Conservation (phyloP, 1,140 invertebrate genomes). For the Hyles vespertilio region DNA sequence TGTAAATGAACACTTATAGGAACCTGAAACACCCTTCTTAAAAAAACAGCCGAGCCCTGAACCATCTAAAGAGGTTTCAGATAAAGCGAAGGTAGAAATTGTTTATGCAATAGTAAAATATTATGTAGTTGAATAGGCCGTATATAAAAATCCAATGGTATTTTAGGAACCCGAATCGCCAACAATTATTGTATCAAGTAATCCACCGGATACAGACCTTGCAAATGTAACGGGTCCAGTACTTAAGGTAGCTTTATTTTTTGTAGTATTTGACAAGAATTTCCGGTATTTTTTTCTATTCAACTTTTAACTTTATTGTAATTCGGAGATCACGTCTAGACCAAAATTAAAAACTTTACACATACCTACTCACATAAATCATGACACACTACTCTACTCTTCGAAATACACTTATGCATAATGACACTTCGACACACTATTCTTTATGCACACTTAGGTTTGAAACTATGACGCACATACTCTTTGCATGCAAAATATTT, state of each 20-base stretch:
- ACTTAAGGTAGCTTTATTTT: too few species aligned
- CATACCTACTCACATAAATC: constrained; percentile 4
- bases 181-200: too few species aligned
- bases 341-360: not conserved
- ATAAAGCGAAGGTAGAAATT: constrained; percentile 11
- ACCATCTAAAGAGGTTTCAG: constrained; percentile 4
- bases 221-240: too few species aligned
- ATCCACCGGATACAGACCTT: too few species aligned
- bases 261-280: too few species aligned
- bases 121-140: too few species aligned
- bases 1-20: constrained; percentile 1
- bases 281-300: too few species aligned
- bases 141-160: not conserved
- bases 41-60: constrained; percentile 11
- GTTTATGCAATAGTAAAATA: not conserved
- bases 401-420: constrained; percentile 3
- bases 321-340: too few species aligned
- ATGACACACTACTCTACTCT: not conserved
- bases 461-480: not conserved
- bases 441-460: not conserved
- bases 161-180: too few species aligned
- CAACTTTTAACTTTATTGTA: too few species aligned
- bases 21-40: constrained; percentile 9
- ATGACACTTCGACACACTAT: constrained; percentile 1
- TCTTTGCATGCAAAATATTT: not conserved